Evolutionary conservation across 2,888 invertebrate species (phyloP).

Genomic region (Nomada lathburiana): DNA sequence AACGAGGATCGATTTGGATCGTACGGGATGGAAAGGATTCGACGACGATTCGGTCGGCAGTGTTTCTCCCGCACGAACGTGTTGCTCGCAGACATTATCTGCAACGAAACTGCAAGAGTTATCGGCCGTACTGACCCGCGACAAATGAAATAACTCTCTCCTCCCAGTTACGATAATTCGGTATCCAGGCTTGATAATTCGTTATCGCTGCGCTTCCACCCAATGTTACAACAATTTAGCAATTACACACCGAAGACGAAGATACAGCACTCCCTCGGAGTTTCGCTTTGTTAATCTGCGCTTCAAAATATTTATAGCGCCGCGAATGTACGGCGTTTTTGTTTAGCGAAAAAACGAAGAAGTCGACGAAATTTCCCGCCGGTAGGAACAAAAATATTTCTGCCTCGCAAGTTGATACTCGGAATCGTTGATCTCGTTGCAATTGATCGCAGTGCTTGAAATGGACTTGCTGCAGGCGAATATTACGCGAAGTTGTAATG

Average conservation of each 20-base stretch:
- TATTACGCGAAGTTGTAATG: not conserved
- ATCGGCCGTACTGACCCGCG: slow-evolving; percentile 68
- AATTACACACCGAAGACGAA: slow-evolving; percentile 53
- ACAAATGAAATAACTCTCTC: slow-evolving; percentile 65
- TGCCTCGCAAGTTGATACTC: too few relatives aligned
- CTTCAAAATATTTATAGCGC: slow-evolving; percentile 55
- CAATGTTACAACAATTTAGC: slow-evolving; percentile 68
- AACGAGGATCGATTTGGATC: too few relatives aligned
- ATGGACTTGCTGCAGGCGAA: too few relatives aligned
- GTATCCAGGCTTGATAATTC: slow-evolving; percentile 56
- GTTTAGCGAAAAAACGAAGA: too few relatives aligned
- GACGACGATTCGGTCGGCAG: too few relatives aligned
- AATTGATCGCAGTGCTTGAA: too few relatives aligned
- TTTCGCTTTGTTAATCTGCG: slow-evolving; percentile 29
- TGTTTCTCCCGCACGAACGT: not conserved
- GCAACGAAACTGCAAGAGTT: slow-evolving; percentile 50
- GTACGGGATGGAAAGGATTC: not conserved
- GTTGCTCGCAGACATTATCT: slow-evolving; percentile 20
- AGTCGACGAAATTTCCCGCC: too few relatives aligned
- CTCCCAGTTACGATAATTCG: slow-evolving; percentile 51
- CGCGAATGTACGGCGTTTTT: not conserved
- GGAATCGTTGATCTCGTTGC: too few relatives aligned
- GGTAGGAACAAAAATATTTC: too few relatives aligned
- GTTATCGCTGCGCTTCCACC: slow-evolving; percentile 45
- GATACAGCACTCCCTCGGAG: slow-evolving; percentile 22